These are phyloP conservation scores for Hystrix brachyura DNA, from an alignment of 2,113 vertebrate species.

Conservation along the genomic window DNA sequence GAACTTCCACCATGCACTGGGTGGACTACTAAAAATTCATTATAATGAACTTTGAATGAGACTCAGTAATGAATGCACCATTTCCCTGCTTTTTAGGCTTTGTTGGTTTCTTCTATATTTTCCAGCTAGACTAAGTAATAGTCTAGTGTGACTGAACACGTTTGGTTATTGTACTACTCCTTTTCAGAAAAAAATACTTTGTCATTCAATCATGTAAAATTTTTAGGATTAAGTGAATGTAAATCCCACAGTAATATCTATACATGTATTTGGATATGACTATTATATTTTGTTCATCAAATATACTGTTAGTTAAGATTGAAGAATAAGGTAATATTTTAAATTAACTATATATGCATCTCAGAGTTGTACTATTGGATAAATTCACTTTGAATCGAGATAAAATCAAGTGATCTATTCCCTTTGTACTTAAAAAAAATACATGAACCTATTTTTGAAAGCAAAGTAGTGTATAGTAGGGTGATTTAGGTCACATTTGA, in stretches of 20 bases:
- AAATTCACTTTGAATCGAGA: background rate
- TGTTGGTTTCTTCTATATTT: conserved; percentile 45
- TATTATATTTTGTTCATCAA: background rate
- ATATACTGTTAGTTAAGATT: background rate
- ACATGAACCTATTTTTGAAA: background rate
- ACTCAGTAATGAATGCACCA: background rate
- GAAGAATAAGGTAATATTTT: background rate
- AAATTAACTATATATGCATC: background rate
- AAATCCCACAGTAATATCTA: background rate
- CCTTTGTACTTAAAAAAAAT: background rate
- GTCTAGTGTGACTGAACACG: background rate
- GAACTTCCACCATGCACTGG: background rate
- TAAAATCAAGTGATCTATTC: background rate
- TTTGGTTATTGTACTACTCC: background rate
- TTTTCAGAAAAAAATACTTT: background rate
- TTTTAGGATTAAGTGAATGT: background rate
- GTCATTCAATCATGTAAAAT: background rate
- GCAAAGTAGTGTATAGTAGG: background rate
- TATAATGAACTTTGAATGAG: background rate
- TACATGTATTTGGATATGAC: background rate
- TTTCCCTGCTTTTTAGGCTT: background rate
- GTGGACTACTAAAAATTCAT: background rate
- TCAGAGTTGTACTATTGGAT: background rate
- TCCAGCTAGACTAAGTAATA: background rate
- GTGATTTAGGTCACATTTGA: background rate